Evolutionary conservation across 2,888 invertebrate species (phyloP), one percentile per base, ranked within the genome.

Genomic region (Drosophila yooni): DNA sequence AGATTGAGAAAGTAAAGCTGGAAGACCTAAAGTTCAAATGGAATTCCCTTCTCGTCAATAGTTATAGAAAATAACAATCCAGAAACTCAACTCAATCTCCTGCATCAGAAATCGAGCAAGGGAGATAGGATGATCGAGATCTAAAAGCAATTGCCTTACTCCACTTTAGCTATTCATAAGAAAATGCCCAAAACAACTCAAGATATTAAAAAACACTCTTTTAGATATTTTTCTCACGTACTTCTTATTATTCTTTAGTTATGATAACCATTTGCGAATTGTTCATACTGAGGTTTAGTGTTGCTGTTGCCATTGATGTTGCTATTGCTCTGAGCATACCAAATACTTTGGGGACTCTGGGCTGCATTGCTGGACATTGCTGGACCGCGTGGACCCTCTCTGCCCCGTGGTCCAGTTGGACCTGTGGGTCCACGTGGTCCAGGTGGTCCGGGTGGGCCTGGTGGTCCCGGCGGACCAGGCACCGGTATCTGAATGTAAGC

Each of bases 401-500:
- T 33, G 58, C 82, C 82, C 2, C 76, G 70, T 11, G 82, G 74
- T 29, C 77, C 79, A 0, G 48, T 57, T 11, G 74, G 70, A 0
- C 87, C 87, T 0, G 76, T 66, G 0, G 50, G 64, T 18, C 79
- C 79, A 15, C 75, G 57, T 21, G 66, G 69, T 34, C 82, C 81
- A 7, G 70, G 71, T 27, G 76, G 46, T 25, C 83, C 83, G 0
- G 73, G 85, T 15, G 88, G 89, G 0, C 86, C 86, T 0, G 88
- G 89, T 21, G 86, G 89, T 1, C 86, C 86, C 0, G 89, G 87
- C 7, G 89, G 90, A 0, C 87, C 90, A 0, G 90, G 72, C 15
- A 88, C 82, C 15, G 85, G 77, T 10, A 83, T 52, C 0, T 78
- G 77, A 18, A 83, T 64, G 38, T 75, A 83, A 1, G 73, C 57